Conservation (phyloP, 2,888 invertebrate genomes). For the Sesia apiformis region DNA sequence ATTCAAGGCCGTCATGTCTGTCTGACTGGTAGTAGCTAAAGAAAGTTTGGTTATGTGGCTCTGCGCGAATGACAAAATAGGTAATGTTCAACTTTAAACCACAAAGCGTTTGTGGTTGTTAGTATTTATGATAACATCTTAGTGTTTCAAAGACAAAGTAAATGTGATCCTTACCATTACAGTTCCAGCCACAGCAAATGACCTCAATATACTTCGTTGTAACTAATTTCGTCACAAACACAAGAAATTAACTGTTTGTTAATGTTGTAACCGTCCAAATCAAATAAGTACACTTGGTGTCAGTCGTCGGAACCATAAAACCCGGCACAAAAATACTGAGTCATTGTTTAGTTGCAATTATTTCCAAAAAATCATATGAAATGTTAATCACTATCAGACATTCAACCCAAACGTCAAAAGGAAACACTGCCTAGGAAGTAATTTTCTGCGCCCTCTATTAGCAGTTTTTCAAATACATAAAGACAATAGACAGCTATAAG, state of each 20-base stretch:
- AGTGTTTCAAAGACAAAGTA: constrained; percentile 17
- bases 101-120: background rate
- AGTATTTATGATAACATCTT: constrained; percentile 5
- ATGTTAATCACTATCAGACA: constrained; percentile 49
- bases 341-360: constrained; percentile 20
- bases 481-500: too few relatives aligned
- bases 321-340: constrained; percentile 12
- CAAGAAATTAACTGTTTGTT: constrained; percentile 4
- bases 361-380: constrained; percentile 29
- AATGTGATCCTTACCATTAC: constrained; percentile 4
- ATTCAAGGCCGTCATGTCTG: constrained; percentile 67
- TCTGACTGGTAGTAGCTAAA: constrained; percentile 23
- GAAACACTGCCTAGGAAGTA: background rate
- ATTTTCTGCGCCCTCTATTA: too few relatives aligned
- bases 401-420: constrained; percentile 31
- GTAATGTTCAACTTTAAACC: constrained; percentile 21
- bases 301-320: constrained; percentile 12
- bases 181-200: constrained; percentile 13
- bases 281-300: constrained; percentile 10
- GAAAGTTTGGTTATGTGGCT: constrained; percentile 59
- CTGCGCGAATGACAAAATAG: constrained; percentile 14
- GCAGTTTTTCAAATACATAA: too few relatives aligned
- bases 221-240: constrained; percentile 13
- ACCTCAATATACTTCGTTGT: constrained; percentile 11
- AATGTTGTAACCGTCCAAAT: constrained; percentile 6